Percentiles rank a stretch among this genome's conserved stretches.
Conservation (phyloP, 1,140 invertebrate genomes). For the Spodoptera frugiperda region DNA sequence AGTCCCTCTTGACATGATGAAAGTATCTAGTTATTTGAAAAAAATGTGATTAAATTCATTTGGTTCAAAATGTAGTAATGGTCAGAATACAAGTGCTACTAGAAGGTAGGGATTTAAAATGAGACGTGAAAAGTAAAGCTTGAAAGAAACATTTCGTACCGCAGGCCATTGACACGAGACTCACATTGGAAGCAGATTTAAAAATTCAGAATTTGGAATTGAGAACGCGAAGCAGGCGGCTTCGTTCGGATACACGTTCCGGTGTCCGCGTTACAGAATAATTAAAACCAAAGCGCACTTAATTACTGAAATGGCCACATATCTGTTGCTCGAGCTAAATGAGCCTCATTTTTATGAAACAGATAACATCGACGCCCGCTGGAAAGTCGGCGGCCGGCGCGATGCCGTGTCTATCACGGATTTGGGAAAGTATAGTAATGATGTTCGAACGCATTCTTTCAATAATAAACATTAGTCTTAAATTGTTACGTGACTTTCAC, state of each 20-base stretch:
- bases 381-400: constrained; percentile 55
- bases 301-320: constrained; percentile 57
- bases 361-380: constrained; percentile 56
- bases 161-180: constrained; percentile 1
- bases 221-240: constrained; percentile 46
- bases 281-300: constrained; percentile 57
- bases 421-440: constrained; percentile 64
- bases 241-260: constrained; percentile 55
- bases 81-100: too few species aligned
- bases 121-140: background rate
- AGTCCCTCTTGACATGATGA: background rate
- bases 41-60: too few species aligned
- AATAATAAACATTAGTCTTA: constrained; percentile 55
- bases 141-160: background rate
- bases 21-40: background rate
- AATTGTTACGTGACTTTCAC: constrained; percentile 55
- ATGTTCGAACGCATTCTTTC: constrained; percentile 57
- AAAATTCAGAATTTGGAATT: constrained; percentile 48
- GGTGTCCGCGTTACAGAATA: constrained; percentile 53
- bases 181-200: background rate
- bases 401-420: constrained; percentile 53
- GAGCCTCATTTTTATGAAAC: constrained; percentile 56
- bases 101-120: background rate
- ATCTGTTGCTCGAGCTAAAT: constrained; percentile 57
- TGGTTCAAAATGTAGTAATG: too few species aligned